Percentiles rank a stretch among this genome's conserved stretches.
These are phyloP conservation scores for Dicrostonyx torquatus DNA, from an alignment of 2,797 vertebrate genomes.

Conservation along the genomic window DNA sequence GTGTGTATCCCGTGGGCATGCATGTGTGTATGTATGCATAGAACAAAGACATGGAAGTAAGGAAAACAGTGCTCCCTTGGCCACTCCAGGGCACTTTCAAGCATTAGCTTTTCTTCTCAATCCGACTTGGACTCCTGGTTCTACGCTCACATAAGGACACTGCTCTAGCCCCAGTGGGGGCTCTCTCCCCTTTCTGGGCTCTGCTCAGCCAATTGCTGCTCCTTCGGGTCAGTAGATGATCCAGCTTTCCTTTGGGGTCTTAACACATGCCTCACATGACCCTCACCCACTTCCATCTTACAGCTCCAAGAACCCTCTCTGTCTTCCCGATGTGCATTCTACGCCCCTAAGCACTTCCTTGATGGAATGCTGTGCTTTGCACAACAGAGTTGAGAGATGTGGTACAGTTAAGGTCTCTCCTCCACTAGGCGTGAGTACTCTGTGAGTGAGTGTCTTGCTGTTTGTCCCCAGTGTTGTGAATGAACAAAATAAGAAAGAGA, in stretches of 20 bases:
- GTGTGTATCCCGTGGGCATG: no score
- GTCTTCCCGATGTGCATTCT: not conserved
- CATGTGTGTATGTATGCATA: not conserved
- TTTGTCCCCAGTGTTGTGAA: slow-evolving; percentile 14
- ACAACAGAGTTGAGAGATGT: not conserved
- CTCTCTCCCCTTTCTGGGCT: not conserved
- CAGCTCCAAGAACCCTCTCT: not conserved
- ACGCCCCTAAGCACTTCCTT: not conserved
- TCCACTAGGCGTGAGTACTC: not conserved
- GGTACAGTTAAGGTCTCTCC: not conserved
- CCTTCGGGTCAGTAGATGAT: not conserved
- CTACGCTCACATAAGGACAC: not conserved
- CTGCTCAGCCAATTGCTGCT: not conserved
- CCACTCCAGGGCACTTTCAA: not conserved
- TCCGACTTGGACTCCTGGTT: not conserved
- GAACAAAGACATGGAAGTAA: not conserved
- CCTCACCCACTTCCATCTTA: not conserved
- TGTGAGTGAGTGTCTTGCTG: not conserved
- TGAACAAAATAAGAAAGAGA: not conserved
- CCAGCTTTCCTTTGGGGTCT: not conserved
- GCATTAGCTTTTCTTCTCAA: not conserved
- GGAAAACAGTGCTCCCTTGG: not conserved
- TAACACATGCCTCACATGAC: not conserved
- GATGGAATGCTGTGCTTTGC: not conserved
- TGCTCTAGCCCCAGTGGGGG: not conserved